phyloP scores from a whole-genome alignment of 2,113 vertebrate species.

The Petaurus breviceps region DNA sequence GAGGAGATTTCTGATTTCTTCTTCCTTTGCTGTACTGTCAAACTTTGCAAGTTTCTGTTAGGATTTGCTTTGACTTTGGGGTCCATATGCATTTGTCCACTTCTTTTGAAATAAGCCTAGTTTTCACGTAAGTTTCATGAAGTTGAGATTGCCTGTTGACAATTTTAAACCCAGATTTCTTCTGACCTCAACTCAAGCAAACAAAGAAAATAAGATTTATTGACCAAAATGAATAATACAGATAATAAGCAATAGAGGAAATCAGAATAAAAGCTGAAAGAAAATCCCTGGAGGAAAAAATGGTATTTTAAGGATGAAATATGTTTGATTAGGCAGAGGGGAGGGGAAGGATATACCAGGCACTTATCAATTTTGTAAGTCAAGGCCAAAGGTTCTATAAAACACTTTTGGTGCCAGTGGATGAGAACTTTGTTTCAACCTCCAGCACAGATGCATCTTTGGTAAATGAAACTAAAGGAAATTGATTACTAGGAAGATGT shows the following conservation, averaged over 20 bases:
- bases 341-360: neutral
- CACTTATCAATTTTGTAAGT: neutral
- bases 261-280: neutral
- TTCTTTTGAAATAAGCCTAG: neutral
- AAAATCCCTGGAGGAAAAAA: neutral
- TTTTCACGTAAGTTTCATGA: neutral
- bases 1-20: neutral
- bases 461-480: neutral
- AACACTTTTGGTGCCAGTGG: neutral
- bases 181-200: neutral
- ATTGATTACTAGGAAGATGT: neutral
- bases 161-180: neutral
- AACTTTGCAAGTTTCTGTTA: neutral
- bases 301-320: neutral
- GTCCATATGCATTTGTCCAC: neutral
- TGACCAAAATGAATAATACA: neutral
- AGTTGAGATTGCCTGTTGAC: neutral
- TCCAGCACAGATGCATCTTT: neutral
- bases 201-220: neutral
- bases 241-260: neutral
- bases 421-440: neutral
- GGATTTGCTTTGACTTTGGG: neutral
- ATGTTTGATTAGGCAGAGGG: neutral
- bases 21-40: neutral
- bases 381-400: neutral